phyloP scores from a whole-genome alignment of 2,888 invertebrate genomes.

The Xestia c-nigrum region DNA sequence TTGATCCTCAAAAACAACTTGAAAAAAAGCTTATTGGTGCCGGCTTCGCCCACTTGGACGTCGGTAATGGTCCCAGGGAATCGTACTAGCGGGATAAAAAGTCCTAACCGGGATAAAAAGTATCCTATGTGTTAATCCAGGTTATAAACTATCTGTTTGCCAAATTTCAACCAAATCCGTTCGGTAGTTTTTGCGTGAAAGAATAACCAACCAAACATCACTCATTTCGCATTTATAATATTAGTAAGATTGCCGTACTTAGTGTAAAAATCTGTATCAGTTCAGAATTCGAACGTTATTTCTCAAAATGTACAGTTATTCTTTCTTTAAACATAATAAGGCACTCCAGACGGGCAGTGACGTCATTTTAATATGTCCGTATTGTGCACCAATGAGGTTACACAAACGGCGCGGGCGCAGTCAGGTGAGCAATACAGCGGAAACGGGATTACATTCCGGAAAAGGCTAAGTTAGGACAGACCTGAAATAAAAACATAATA shows the following conservation, averaged over 20 bases:
- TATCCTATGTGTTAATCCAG: no score
- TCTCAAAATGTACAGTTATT: slow-evolving; percentile 5
- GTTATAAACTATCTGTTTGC: no score
- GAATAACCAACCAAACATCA: no score
- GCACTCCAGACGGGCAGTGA: slow-evolving; percentile 11
- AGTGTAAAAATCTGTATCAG: background rate
- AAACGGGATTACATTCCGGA: slow-evolving; percentile 41
- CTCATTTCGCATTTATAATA: no score
- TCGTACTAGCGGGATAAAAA: no score
- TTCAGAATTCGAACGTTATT: background rate
- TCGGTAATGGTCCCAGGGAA: no score
- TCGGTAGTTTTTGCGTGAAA: no score
- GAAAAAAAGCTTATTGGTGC: background rate
- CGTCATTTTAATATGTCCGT: slow-evolving; percentile 15
- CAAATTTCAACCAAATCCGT: no score
- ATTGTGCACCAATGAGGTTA: slow-evolving; percentile 30
- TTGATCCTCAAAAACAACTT: background rate
- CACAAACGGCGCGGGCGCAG: slow-evolving; percentile 8
- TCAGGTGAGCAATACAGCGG: slow-evolving; percentile 44
- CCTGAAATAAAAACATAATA: background rate
- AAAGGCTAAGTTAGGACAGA: background rate
- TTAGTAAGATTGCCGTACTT: no score
- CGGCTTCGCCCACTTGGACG: no score
- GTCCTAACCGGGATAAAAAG: no score
- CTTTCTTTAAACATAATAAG: slow-evolving; percentile 21